These are phyloP conservation scores for Hapalemur alaotrensis DNA, from an alignment of 2,797 vertebrate species.

Conservation along the genomic window DNA sequence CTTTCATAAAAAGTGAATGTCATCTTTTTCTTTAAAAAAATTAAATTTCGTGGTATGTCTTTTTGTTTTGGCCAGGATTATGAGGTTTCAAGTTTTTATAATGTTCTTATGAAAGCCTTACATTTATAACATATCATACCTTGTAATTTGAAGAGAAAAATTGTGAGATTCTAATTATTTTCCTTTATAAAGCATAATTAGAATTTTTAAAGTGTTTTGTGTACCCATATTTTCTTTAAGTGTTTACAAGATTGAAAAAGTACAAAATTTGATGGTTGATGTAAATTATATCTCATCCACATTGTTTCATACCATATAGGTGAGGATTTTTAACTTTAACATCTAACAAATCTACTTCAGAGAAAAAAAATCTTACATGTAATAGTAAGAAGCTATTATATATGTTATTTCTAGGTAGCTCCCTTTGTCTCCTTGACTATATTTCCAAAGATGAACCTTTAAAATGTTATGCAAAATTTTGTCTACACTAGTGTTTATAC, in stretches of 20 bases:
- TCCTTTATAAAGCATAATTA: constrained; percentile 71
- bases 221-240: constrained; percentile 78
- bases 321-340: constrained; percentile 56
- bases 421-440: not conserved
- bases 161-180: constrained; percentile 73
- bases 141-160: constrained; percentile 76
- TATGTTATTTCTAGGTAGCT: not conserved
- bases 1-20: constrained; percentile 95
- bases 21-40: constrained; percentile 75
- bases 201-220: constrained; percentile 75
- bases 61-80: constrained; percentile 52
- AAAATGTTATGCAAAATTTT: constrained; percentile 24
- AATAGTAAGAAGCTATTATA: constrained; percentile 19
- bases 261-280: constrained; percentile 43
- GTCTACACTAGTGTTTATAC: constrained; percentile 2
- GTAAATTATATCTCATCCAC: constrained; percentile 21
- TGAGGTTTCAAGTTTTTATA: constrained; percentile 70
- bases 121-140: constrained; percentile 78
- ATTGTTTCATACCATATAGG: constrained; percentile 33
- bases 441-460: constrained; percentile 31
- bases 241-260: constrained; percentile 65
- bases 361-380: not conserved
- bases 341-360: not conserved
- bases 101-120: constrained; percentile 77
- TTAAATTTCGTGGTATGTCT: constrained; percentile 65